Evolutionary conservation across 2,888 invertebrate species (phyloP), one percentile per base, ranked within the genome.

Genomic region (Scaptodrosophila latifasciaeformis): DNA sequence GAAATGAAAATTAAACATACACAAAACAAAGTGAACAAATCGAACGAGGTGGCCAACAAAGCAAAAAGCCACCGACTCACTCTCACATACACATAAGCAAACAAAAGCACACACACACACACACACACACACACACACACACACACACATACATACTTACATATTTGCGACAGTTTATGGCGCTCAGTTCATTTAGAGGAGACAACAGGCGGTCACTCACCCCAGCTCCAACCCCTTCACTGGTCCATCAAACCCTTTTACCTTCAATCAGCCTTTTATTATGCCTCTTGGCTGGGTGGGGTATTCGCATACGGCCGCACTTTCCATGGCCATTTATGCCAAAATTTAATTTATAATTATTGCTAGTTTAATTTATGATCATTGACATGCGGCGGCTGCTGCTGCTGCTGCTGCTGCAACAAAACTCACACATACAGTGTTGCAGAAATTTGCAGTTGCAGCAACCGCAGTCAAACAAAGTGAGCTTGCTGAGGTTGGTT

Each of bases 311-410:
- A 7, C 7, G 24, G 9, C n/a, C n/a, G n/a, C 39, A 15, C 15
- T 27, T 13, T 7, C 13, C 65, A 64, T 63, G 61, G 59, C 70
- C 77, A 66, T 71, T 77, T 74, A 66, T 77, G 79, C 75, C 75
- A 75, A 77, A 77, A 80, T 77, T 78, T 78, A 78, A 78, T 78
- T 78, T 78, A 78, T 78, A 78, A 78, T 78, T 78, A 78, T 78
- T 80, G 80, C 77, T 61, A 75, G 68, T 66, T 77, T 77, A 78
- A 78, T 78, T 78, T 78, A 78, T 78, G 80, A 72, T 75, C 80
- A 77, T 77, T 79, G 77, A 79, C 79, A 79, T 66, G 70, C 77
- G 68, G 72, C 68, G 66, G 44, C 52, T 6, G n/a, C n/a, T n/a
- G n/a, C n/a, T n/a, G n/a, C n/a, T n/a, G n/a, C n/a, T n/a, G n/a